Conservation (phyloP, 1,140 invertebrate genomes). For the Charaxes varanes region DNA sequence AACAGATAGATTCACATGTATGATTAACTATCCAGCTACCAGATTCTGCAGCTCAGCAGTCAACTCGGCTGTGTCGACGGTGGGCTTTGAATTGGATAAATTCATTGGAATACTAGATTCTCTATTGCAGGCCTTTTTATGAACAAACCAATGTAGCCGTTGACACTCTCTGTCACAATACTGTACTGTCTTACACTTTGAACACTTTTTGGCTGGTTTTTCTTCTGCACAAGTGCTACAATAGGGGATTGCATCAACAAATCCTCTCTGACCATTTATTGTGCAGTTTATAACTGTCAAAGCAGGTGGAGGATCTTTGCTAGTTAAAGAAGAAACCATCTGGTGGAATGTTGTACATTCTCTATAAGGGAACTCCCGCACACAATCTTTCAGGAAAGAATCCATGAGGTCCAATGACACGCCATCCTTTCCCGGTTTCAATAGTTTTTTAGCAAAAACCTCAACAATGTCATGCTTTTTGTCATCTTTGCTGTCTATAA, state of each 20-base stretch:
- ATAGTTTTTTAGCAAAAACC: conserved; percentile 81
- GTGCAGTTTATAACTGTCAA: conserved; percentile 86
- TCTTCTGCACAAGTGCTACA: conserved; percentile 94
- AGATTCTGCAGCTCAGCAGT: conserved; percentile 68
- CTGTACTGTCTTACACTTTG: conserved; percentile 94
- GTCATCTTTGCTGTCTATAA: conserved; percentile 65
- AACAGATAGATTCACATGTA: conserved; percentile 1
- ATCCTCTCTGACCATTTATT: conserved; percentile 91
- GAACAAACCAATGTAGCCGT: conserved; percentile 95
- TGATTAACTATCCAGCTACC: conserved; percentile 43
- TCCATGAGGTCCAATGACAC: conserved; percentile 87
- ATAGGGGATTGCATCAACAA: conserved; percentile 80
- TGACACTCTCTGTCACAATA: conserved; percentile 97
- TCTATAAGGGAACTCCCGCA: conserved; percentile 90
- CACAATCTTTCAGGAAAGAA: conserved; percentile 86
- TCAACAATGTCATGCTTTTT: conserved; percentile 82
- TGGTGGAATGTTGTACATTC: conserved; percentile 91
- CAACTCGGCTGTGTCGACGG: conserved; percentile 61
- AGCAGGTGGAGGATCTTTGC: conserved; percentile 80
- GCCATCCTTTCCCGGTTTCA: conserved; percentile 85
- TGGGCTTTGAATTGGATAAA: conserved; percentile 34
- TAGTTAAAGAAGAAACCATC: conserved; percentile 84
- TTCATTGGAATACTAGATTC: conserved; percentile 57
- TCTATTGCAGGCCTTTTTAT: conserved; percentile 90
- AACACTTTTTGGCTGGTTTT: conserved; percentile 92